Evolutionary conservation across 1,140 invertebrate genomes (phyloP), one percentile per base, ranked within the genome.

Genomic region (Macrobrachium nipponense): DNA sequence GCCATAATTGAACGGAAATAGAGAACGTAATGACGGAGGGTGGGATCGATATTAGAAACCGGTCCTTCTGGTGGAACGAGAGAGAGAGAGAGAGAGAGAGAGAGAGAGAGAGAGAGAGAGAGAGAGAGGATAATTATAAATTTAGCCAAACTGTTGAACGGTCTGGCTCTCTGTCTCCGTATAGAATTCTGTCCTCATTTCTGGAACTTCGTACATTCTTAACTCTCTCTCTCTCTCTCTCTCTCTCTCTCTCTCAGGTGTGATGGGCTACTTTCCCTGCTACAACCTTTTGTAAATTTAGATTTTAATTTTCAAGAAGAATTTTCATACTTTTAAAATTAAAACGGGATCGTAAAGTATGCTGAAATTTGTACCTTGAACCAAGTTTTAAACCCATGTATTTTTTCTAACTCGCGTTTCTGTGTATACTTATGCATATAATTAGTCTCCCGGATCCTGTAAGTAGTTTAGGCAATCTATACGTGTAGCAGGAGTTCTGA

Each of bases 1-100:
- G 64, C 76, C 12, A 43, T 79, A 85, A 85, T 85, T 85, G 75
- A 85, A 85, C 75, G 82, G 82, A 85, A 85, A 85, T 85, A 59
- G 76, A 79, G 59, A 60, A 61, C 75, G 62, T 79, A 79, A 85
- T 84, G 82, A 78, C 20, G 82, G 62, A 60, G 23, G 81, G 62
- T 64, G 27, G 82, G 82, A 70, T 85, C 82, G 82, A 85, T 85
- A 85, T 85, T 72, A 68, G 75, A 44, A 23, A 68, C 76, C 23
- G 20, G 81, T 59, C 44, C 78, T 14, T 44, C 60, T 44, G 75
- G 43, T 36, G 51, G 5, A 20, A 14, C 36, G 75, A 58, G 36
- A 23, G 10, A n/a, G 58, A 27, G 17, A 60, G 76, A 27, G 20
- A 60, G n/a, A 11, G 80, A 11, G 17, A 20, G 66, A 23, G 27